A percentile compares a stretch with the other conserved stretches of the same genome.
These are phyloP conservation scores for Mastomys coucha DNA, from an alignment of 2,113 vertebrate genomes.

Conservation along the genomic window DNA sequence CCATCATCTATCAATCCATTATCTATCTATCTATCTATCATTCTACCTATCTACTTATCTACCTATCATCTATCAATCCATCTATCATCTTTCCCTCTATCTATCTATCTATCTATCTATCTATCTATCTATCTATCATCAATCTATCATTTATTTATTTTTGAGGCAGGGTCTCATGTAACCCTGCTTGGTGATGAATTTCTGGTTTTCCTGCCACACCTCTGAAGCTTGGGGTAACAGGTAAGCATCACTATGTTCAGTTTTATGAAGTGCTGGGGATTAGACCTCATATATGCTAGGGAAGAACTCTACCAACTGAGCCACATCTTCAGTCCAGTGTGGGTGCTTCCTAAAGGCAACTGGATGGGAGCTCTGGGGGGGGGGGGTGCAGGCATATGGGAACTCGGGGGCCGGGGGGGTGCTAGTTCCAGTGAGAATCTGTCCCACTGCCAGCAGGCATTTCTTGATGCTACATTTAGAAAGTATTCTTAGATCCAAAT, in stretches of 20 bases:
- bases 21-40: too few relatives aligned
- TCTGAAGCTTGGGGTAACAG: neutral
- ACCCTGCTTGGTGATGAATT: neutral
- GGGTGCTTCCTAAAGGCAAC: neutral
- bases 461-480: neutral
- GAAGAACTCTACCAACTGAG: neutral
- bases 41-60: too few relatives aligned
- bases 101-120: neutral
- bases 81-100: too few relatives aligned
- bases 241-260: neutral
- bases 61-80: too few relatives aligned
- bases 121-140: neutral
- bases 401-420: too few relatives aligned
- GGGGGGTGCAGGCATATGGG: neutral
- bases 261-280: neutral
- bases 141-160: neutral
- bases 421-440: rapidly evolving
- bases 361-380: neutral
- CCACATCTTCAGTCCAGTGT: neutral
- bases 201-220: neutral
- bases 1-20: too few relatives aligned
- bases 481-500: too few relatives aligned
- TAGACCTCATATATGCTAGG: neutral
- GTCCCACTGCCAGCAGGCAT: rapidly evolving
- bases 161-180: neutral